phyloP scores from a whole-genome alignment of 2,797 vertebrate genomes.

The Anniella stebbinsi region DNA sequence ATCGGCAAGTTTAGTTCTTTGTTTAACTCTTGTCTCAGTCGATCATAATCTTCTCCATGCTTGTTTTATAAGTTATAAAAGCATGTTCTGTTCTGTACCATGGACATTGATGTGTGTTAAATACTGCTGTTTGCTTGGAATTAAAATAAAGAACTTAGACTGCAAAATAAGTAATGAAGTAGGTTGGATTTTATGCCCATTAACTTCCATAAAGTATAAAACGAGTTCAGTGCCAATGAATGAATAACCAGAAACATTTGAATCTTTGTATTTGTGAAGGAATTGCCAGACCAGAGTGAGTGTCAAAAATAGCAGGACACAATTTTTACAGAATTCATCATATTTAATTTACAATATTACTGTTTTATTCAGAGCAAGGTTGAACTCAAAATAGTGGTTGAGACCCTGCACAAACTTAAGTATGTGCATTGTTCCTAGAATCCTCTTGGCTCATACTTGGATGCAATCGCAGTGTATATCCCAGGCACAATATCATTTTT shows the following conservation, averaged over 20 bases:
- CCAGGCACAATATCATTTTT: too few relatives aligned
- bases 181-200: background rate
- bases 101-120: background rate
- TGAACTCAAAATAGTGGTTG: background rate
- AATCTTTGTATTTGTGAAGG: background rate
- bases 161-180: background rate
- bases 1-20: background rate
- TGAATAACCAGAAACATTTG: constrained; percentile 11
- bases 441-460: background rate
- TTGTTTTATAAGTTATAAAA: background rate
- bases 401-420: background rate
- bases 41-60: background rate
- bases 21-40: background rate
- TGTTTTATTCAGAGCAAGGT: background rate
- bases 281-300: background rate
- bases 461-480: background rate
- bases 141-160: background rate
- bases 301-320: background rate
- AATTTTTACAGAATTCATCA: background rate
- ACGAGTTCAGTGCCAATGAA: constrained; percentile 41
- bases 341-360: background rate
- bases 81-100: background rate
- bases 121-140: background rate
- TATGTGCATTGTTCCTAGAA: background rate
- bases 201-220: background rate